Evolutionary conservation across 2,113 vertebrate species (phyloP).

Genomic region (Oreochromis aureus): DNA sequence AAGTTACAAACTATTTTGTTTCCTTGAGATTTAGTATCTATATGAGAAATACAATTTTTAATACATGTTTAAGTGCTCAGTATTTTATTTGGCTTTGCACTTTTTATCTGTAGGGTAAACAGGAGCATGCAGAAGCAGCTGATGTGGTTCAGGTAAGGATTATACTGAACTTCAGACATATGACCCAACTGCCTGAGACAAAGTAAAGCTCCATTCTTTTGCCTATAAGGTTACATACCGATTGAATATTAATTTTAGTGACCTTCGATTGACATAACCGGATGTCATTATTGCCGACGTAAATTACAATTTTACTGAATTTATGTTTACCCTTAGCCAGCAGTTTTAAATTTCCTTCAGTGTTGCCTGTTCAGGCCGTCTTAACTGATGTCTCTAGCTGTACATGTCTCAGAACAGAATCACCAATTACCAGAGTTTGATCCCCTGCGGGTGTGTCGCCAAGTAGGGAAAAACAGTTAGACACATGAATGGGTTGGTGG

Average conservation of each 20-base stretch:
- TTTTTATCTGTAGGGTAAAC: not conserved
- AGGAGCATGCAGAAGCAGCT: not conserved
- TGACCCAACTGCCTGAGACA: not conserved
- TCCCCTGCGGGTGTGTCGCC: too few species aligned
- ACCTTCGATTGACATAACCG: not conserved
- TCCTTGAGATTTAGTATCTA: not conserved
- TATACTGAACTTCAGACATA: not conserved
- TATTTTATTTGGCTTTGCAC: not conserved
- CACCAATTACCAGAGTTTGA: too few species aligned
- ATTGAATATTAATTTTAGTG: not conserved
- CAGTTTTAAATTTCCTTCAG: too few species aligned
- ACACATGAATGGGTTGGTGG: too few species aligned
- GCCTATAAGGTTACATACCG: not conserved
- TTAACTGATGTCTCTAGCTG: not conserved
- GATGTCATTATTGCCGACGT: not conserved
- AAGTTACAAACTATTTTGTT: not conserved
- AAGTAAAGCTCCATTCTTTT: accelerated
- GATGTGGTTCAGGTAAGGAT: not conserved
- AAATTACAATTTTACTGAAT: not conserved
- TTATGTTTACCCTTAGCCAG: too few species aligned
- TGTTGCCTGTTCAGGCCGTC: not conserved
- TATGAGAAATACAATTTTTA: not conserved
- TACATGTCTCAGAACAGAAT: too few species aligned
- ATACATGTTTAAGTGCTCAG: not conserved
- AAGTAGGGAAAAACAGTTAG: too few species aligned